phyloP scores from a whole-genome alignment of 2,797 vertebrate species.

The Tolypeutes matacus region DNA sequence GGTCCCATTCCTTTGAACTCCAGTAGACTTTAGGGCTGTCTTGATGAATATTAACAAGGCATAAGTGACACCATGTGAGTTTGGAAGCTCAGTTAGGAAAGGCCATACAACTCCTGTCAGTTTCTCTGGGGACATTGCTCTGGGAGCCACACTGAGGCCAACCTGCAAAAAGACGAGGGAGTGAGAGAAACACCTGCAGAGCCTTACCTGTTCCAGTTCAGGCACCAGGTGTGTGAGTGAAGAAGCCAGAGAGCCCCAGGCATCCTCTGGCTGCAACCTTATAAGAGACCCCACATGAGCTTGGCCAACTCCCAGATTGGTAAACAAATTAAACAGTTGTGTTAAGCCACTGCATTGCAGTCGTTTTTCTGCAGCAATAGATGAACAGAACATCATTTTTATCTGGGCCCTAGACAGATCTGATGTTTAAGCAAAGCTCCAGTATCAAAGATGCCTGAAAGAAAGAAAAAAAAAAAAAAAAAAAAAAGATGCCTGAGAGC shows the following conservation, averaged over 20 bases:
- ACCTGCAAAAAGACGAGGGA: neutral
- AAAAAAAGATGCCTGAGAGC: no score
- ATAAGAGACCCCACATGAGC: accelerated
- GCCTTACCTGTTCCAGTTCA: no score
- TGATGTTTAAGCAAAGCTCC: neutral
- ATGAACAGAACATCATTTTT: neutral
- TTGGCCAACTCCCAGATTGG: neutral
- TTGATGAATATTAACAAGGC: neutral
- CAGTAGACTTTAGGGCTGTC: neutral
- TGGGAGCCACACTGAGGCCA: neutral
- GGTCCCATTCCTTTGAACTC: neutral
- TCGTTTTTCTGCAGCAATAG: neutral
- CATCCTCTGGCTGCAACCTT: neutral
- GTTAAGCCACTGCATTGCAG: neutral
- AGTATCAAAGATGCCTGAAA: no score
- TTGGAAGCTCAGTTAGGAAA: neutral
- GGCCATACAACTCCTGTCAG: neutral
- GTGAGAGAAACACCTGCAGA: neutral
- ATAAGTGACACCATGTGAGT: neutral
- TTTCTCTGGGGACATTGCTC: neutral
- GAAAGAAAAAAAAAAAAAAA: no score
- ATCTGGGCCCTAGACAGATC: neutral
- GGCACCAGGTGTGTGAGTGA: neutral
- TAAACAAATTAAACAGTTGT: neutral
- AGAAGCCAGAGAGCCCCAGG: neutral